Evolutionary conservation across 2,113 vertebrate genomes (phyloP).

Genomic region (Poeciliopsis turrubarensis): DNA sequence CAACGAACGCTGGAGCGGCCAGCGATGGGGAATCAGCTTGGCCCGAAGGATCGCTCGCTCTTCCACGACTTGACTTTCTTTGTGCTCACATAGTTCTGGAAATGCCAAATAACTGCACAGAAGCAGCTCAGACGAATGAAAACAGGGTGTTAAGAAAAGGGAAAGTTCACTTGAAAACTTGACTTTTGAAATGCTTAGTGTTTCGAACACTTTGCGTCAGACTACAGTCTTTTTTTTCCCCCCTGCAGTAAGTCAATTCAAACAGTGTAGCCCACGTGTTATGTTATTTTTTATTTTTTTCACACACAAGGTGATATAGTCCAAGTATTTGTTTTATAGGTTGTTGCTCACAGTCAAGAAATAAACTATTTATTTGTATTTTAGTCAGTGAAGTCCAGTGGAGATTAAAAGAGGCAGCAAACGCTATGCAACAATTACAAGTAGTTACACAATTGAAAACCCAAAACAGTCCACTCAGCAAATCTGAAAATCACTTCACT

Average conservation of each 20-base stretch:
- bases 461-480: neutral
- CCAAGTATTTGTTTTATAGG: neutral
- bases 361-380: too few species aligned
- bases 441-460: too few species aligned
- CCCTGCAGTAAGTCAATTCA: neutral
- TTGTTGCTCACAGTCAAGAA: neutral
- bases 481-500: neutral
- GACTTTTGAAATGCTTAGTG: neutral
- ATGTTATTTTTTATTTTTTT: neutral
- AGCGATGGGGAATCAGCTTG: slow-evolving; percentile 9
- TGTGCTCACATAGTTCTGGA: neutral
- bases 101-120: slow-evolving; percentile 13
- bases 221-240: neutral
- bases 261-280: neutral
- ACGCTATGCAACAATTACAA: too few species aligned
- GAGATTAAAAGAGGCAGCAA: too few species aligned
- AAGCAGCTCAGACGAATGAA: neutral
- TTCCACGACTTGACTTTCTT: slow-evolving; percentile 29
- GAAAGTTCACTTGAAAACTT: neutral
- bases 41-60: slow-evolving; percentile 20
- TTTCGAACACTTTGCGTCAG: neutral
- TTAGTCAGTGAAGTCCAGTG: too few species aligned
- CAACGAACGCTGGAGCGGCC: slow-evolving; percentile 24
- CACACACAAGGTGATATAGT: neutral
- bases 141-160: neutral